A percentile compares a stretch with the other conserved stretches of the same genome.
phyloP scores from a whole-genome alignment of 2,888 invertebrate species.

The Rotaria sp. region DNA sequence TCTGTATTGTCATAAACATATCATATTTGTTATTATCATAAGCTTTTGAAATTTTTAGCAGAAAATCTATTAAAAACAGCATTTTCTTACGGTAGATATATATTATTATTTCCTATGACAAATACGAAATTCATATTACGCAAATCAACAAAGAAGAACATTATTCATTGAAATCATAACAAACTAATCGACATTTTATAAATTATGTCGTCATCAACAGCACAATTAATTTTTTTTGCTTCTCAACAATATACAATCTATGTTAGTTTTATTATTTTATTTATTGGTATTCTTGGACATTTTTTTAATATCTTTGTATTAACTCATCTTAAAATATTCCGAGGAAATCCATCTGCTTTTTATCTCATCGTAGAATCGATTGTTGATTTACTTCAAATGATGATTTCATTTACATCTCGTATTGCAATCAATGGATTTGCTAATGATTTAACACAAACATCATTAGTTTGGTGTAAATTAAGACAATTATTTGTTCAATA shows the following conservation, averaged over 20 bases:
- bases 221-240: neutral
- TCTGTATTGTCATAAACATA: too few species aligned
- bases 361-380: neutral
- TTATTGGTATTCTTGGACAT: neutral
- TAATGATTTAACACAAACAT: neutral
- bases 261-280: neutral
- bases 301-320: neutral
- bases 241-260: neutral
- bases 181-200: neutral
- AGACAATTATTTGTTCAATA: neutral
- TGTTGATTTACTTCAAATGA: neutral
- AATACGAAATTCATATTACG: too few species aligned
- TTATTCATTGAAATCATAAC: too few species aligned
- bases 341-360: neutral
- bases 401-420: neutral
- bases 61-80: too few species aligned
- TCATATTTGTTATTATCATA: too few species aligned
- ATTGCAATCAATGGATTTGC: neutral
- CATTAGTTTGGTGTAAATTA: neutral
- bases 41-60: too few species aligned
- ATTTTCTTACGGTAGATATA: too few species aligned
- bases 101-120: too few species aligned
- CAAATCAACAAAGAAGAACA: too few species aligned
- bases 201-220: neutral
- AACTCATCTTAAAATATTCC: neutral